A percentile compares a stretch with the other conserved stretches of the same genome.
Conservation (phyloP, 2,113 vertebrate genomes). For the Pogonocichla stellata region DNA sequence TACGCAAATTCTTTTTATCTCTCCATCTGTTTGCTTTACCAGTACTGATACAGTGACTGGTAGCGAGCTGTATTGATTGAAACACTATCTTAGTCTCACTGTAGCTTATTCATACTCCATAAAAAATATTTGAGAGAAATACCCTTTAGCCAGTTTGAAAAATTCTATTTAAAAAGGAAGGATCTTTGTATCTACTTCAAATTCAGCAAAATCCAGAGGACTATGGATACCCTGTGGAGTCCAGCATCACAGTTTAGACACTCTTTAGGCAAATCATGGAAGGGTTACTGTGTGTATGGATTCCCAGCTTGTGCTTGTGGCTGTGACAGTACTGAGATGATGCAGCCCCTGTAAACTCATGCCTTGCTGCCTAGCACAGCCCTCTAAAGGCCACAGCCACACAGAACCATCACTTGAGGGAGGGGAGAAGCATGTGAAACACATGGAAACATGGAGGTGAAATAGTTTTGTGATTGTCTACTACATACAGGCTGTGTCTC, state of each 20-base stretch:
- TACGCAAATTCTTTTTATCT: neutral
- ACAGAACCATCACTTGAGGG: neutral
- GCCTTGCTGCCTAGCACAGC: neutral
- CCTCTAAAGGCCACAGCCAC: neutral
- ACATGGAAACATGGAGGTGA: neutral
- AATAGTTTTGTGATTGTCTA: neutral
- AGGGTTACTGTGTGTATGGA: fast-evolving
- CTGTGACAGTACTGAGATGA: fast-evolving
- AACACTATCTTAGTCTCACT: neutral
- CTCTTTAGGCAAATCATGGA: neutral
- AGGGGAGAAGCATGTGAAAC: fast-evolving
- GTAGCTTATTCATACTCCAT: neutral
- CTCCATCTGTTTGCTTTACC: neutral
- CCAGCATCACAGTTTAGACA: neutral
- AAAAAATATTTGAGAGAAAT: neutral
- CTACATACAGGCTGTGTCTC: too few species aligned
- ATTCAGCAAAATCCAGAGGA: too few species aligned
- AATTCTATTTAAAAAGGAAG: neutral
- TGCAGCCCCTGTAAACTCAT: fast-evolving
- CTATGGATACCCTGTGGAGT: neutral
- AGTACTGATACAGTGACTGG: neutral
- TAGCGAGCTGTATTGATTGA: neutral
- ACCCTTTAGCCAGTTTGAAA: neutral
- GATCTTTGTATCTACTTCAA: neutral
- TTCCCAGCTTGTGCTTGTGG: fast-evolving